phyloP scores from a whole-genome alignment of 1,140 invertebrate genomes.

The Aphaenogaster ashmeadi region DNA sequence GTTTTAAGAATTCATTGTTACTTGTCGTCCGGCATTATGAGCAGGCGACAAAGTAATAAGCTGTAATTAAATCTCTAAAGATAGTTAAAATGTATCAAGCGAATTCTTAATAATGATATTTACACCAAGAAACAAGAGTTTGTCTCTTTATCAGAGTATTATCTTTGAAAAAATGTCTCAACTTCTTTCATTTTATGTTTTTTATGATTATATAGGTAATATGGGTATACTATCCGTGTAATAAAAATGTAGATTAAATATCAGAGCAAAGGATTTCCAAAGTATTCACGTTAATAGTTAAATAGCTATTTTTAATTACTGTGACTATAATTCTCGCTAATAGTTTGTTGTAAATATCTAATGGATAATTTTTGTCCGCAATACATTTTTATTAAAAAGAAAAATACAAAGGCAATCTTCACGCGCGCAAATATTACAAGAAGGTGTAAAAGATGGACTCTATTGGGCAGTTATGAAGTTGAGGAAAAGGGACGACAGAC shows the following conservation, averaged over 20 bases:
- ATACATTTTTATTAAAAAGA: neutral
- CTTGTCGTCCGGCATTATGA: constrained; percentile 5
- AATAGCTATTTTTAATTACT: neutral
- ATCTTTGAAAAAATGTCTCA: neutral
- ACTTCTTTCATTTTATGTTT: neutral
- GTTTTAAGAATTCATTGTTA: constrained; percentile 67
- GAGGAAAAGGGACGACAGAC: neutral
- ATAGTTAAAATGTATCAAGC: constrained; percentile 5
- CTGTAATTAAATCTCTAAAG: constrained; percentile 52
- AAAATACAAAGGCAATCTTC: neutral
- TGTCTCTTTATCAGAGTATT: neutral
- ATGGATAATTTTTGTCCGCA: neutral
- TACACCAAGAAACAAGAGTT: constrained; percentile 6
- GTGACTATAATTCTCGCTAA: neutral
- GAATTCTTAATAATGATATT: constrained; percentile 47
- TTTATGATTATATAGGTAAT: neutral
- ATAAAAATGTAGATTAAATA: neutral
- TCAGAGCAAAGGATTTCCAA: neutral
- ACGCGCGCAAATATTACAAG: neutral
- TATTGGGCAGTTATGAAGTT: constrained; percentile 55
- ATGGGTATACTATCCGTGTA: neutral
- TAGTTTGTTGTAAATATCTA: neutral
- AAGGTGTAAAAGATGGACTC: constrained; percentile 3
- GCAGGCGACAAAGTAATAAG: constrained; percentile 51
- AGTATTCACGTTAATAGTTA: neutral